Conservation (phyloP, 2,888 invertebrate genomes). For the Mantis religiosa region DNA sequence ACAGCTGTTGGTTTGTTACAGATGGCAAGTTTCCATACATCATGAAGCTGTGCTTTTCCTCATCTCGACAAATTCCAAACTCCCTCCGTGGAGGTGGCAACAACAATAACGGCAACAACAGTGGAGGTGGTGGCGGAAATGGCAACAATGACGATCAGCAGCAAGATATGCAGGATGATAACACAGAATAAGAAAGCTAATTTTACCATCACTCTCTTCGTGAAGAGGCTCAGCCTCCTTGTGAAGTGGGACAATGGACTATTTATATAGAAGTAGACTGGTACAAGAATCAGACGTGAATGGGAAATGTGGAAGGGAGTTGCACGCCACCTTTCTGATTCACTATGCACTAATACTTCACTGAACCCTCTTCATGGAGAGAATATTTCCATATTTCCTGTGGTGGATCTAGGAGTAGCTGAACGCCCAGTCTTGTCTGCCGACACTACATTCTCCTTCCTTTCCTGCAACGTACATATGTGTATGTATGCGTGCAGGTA, state of each 20-base stretch:
- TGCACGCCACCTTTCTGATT: neutral
- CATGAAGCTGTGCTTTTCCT: slow-evolving; percentile 97
- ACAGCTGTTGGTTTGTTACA: slow-evolving; percentile 45
- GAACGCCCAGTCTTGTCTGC: neutral
- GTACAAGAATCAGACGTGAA: neutral
- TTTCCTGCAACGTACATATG: no score
- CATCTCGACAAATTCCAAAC: slow-evolving; percentile 52
- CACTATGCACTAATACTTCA: neutral
- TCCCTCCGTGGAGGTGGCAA: neutral
- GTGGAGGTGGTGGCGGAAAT: neutral
- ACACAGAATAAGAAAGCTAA: neutral
- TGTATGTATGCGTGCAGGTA: no score
- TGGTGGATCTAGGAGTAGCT: slow-evolving; percentile 10
- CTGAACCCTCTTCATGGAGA: neutral
- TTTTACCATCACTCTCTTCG: neutral
- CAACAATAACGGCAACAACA: neutral
- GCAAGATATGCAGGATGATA: slow-evolving; percentile 7
- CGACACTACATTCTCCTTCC: neutral
- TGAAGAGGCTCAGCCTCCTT: neutral
- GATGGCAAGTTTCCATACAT: slow-evolving; percentile 97
- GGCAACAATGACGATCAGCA: neutral
- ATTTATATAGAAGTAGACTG: neutral
- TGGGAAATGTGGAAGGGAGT: neutral
- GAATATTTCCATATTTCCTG: slow-evolving; percentile 8
- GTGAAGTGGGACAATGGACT: neutral